Evolutionary conservation across 1,140 invertebrate genomes (phyloP), one percentile per base, ranked within the genome.

Genomic region (Nymphalis io): DNA sequence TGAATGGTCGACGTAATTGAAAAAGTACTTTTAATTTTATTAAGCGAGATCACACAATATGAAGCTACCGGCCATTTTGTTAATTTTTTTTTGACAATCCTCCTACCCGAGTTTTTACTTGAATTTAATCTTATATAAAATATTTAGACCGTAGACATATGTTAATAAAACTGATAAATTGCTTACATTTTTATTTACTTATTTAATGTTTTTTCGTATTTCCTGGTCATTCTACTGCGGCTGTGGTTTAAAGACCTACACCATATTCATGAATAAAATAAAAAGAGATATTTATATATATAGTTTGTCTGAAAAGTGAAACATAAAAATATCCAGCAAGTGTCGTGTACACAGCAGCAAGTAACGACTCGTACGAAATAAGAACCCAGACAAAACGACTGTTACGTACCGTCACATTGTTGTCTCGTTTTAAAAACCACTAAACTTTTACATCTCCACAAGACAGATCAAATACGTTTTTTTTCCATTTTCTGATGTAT

Each of bases 351-450:
- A 44, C 42, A 44, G 40, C 6, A 42, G 40, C 11, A 15, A 42
- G 13, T 42, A 42, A 42, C 40, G 42, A 46, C n/a, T 16, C n/a
- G 13, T 16, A 46, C 44, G n/a, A 23, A 48, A 12, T 21, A 21
- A 53, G 48, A 21, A 10, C 48, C 48, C 48, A 53, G 48, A 53
- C 48, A 53, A 53, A 53, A 21, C 12, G 48, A 13, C 20, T 53
- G 20, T 21, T 53, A 53, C 6, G 10, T 2, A 18, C 20, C 48
- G 13, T 53, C 48, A 53, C 20, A 21, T n/a, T 21, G 20, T 21
- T 53, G 48, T 53, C 48, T 53, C 20, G 20, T 53, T 53, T 53
- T 53, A 21, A 21, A 53, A 53, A 21, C 48, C 20, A 16, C 44
- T 46, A 46, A 46, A n/a, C 44, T 46, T 15, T 16, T 46, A n/a